Conservation (phyloP, 2,113 vertebrate species). For the Petroica traversi region DNA sequence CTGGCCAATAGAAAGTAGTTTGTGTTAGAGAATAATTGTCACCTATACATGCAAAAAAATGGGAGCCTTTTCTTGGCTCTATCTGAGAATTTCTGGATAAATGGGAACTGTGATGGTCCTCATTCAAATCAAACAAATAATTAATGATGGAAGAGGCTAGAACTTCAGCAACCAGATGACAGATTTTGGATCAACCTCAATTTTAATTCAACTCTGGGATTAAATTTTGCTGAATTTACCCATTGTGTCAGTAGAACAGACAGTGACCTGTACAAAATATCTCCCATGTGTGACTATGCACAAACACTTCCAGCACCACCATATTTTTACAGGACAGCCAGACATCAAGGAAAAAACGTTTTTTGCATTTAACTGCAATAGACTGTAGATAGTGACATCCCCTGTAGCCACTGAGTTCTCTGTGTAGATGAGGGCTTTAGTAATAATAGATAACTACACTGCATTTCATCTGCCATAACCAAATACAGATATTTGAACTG, state of each 20-base stretch:
- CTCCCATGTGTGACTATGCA: neutral
- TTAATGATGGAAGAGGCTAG: neutral
- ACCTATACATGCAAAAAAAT: rapidly evolving
- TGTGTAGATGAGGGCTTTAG: neutral
- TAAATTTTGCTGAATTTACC: neutral
- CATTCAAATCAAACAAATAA: neutral
- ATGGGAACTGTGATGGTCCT: neutral
- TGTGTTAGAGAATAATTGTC: neutral
- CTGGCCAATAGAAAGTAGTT: neutral
- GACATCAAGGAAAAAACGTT: neutral
- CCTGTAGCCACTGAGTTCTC: neutral
- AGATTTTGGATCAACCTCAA: neutral
- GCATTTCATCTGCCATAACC: neutral
- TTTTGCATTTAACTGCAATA: neutral
- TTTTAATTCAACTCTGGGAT: neutral
- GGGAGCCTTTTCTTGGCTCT: neutral
- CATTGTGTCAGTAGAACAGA: neutral
- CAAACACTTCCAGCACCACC: neutral
- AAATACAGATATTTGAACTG: neutral
- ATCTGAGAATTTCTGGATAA: neutral
- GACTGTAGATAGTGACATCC: neutral
- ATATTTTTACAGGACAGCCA: neutral
- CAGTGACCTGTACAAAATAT: neutral
- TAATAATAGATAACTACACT: neutral
- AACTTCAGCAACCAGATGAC: neutral